A percentile compares a stretch with the other conserved stretches of the same genome.
These are phyloP conservation scores for Channa maculata DNA, from an alignment of 2,113 vertebrate species.

Conservation along the genomic window DNA sequence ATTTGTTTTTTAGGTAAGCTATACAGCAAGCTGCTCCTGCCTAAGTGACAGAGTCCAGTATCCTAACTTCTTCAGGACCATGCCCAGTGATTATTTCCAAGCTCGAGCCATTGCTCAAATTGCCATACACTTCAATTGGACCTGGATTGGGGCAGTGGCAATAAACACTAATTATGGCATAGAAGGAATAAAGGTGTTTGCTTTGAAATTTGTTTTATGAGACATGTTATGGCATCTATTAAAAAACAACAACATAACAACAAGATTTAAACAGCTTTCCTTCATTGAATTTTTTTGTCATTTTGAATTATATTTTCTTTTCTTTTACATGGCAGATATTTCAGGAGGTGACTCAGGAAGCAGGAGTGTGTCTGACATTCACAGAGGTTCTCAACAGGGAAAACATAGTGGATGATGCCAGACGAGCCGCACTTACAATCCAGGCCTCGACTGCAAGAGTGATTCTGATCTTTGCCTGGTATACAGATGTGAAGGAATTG, in stretches of 20 bases:
- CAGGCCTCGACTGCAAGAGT: conserved; percentile 77
- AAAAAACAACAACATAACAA: too few species aligned
- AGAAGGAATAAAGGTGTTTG: conserved; percentile 70
- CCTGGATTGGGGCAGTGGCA: conserved; percentile 83
- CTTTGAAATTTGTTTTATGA: not conserved
- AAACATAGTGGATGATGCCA: conserved; percentile 70
- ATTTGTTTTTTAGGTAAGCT: conserved; percentile 77
- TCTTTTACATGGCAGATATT: conserved; percentile 61
- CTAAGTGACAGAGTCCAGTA: conserved; percentile 78
- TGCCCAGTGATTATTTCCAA: conserved; percentile 84
- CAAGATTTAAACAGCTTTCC: too few species aligned
- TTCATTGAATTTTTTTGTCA: not conserved
- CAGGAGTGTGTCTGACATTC: conserved; percentile 80
- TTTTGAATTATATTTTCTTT: not conserved
- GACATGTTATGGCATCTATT: not conserved
- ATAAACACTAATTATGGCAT: conserved; percentile 80
- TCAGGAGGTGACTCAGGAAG: conserved; percentile 70
- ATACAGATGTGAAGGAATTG: conserved; percentile 76
- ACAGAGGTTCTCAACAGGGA: conserved; percentile 73
- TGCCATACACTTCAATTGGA: conserved; percentile 79
- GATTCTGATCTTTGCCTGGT: conserved; percentile 81
- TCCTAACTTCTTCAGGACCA: conserved; percentile 85
- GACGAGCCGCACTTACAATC: conserved; percentile 67
- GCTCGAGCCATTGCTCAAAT: conserved; percentile 78
- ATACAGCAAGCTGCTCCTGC: conserved; percentile 81